phyloP scores from a whole-genome alignment of 2,113 vertebrate genomes.

The Gambusia affinis region DNA sequence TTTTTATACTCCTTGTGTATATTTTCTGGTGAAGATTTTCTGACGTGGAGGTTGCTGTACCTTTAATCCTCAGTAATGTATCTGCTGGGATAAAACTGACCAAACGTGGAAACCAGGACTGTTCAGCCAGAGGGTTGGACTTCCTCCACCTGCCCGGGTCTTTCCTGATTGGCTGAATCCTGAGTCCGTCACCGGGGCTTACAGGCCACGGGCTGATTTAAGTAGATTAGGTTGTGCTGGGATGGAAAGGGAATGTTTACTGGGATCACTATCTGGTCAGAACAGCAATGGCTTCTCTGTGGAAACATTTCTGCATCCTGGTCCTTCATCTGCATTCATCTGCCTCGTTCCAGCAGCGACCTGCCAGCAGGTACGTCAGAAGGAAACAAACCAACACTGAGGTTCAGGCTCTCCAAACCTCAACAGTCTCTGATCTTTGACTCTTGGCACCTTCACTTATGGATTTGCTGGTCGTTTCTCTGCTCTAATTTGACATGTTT shows the following conservation, averaged over 20 bases:
- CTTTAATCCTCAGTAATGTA: constrained; percentile 17
- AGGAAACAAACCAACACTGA: neutral
- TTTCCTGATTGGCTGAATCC: constrained; percentile 42
- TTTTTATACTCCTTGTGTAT: no score
- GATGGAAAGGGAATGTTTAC: constrained; percentile 18
- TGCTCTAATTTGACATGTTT: neutral
- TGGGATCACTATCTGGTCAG: constrained; percentile 42
- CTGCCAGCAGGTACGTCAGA: constrained; percentile 49
- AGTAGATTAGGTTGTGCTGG: constrained; percentile 56
- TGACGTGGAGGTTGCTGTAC: neutral
- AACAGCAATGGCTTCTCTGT: constrained; percentile 54
- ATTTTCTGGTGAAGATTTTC: neutral
- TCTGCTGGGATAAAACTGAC: constrained; percentile 22
- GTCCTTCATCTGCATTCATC: constrained; percentile 30
- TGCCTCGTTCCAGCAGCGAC: neutral
- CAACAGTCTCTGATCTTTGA: constrained; percentile 43
- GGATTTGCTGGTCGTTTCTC: neutral
- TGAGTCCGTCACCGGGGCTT: constrained; percentile 35
- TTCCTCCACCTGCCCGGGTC: neutral
- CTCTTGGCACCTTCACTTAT: constrained; percentile 8
- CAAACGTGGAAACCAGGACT: constrained; percentile 1
- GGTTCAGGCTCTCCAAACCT: neutral
- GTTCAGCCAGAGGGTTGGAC: constrained; percentile 7
- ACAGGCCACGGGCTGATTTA: constrained; percentile 58
- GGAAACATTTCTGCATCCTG: constrained; percentile 42